Percentiles rank a stretch among this genome's conserved stretches.
Evolutionary conservation across 2,113 vertebrate genomes (phyloP).

Genomic region (Scatophagus argus): DNA sequence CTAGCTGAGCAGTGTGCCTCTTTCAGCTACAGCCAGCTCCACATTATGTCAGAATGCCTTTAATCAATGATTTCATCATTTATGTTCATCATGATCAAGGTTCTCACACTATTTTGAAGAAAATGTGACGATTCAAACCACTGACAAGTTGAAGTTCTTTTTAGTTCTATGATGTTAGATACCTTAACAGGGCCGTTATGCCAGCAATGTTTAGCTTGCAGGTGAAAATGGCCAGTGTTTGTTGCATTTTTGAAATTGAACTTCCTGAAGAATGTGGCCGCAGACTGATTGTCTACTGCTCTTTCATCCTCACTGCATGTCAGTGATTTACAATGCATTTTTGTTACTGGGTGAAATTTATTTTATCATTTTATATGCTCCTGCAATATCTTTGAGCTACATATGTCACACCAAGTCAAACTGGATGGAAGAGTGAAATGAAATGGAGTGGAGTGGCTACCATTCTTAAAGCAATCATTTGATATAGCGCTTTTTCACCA

Average conservation of each 20-base stretch:
- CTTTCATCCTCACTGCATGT: background rate
- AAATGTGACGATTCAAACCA: background rate
- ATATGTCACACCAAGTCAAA: too few species aligned
- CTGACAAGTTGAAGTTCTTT: background rate
- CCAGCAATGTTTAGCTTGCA: background rate
- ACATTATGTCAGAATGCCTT: background rate
- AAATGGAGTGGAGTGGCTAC: background rate
- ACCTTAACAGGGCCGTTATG: background rate
- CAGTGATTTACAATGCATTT: background rate
- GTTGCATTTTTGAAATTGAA: slow-evolving; percentile 8
- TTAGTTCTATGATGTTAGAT: background rate
- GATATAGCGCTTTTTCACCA: slow-evolving; percentile 18
- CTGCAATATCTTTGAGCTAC: background rate
- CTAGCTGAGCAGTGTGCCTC: background rate
- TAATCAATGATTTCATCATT: background rate
- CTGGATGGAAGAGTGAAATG: too few species aligned
- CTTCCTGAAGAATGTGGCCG: background rate
- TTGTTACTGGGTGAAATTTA: background rate
- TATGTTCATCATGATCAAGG: background rate
- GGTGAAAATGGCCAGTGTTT: background rate
- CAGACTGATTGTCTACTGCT: background rate
- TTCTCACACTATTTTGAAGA: background rate
- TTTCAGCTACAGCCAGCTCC: background rate
- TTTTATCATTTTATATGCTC: background rate
- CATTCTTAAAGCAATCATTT: slow-evolving; percentile 15